Conservation (phyloP, 2,113 vertebrate species). For the Ammodytes marinus region DNA sequence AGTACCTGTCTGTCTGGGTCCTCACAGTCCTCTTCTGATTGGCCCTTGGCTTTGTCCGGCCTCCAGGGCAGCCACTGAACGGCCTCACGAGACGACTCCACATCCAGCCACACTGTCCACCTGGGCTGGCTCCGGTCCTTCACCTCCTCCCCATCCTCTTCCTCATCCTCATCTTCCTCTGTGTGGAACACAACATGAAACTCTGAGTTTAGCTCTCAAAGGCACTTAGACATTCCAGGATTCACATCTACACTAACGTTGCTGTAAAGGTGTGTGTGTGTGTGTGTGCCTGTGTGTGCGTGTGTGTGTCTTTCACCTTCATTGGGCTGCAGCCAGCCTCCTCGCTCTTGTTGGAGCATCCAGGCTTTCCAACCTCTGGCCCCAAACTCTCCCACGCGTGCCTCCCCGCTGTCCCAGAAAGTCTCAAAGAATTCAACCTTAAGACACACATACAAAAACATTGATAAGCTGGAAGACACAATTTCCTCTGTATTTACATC, state of each 20-base stretch:
- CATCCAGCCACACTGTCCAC: slow-evolving; percentile 90
- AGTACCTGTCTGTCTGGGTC: slow-evolving; percentile 96
- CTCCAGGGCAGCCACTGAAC: slow-evolving; percentile 96
- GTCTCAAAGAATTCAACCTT: slow-evolving; percentile 96
- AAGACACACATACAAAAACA: not conserved
- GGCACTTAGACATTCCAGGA: not conserved
- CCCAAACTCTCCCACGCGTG: slow-evolving; percentile 91
- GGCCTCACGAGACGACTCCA: slow-evolving; percentile 90
- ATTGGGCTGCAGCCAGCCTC: slow-evolving; percentile 92
- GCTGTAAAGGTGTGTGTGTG: not conserved
- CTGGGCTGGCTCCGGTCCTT: slow-evolving; percentile 89
- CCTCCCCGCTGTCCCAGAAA: slow-evolving; percentile 97
- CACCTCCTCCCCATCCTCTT: slow-evolving; percentile 90
- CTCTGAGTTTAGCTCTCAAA: not conserved
- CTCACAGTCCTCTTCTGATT: slow-evolving; percentile 95
- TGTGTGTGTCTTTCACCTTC: slow-evolving; percentile 80
- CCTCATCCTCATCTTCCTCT: slow-evolving; percentile 90
- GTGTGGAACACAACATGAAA: slow-evolving; percentile 2
- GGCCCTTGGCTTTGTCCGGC: slow-evolving; percentile 91
- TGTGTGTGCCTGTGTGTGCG: slow-evolving; percentile 6
- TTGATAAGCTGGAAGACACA: not conserved
- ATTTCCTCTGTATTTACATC: not conserved
- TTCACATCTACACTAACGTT: not conserved
- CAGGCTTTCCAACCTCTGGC: slow-evolving; percentile 95
- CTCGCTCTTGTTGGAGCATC: slow-evolving; percentile 96